Evolutionary conservation across 2,888 invertebrate genomes (phyloP), one percentile per base, ranked within the genome.

Genomic region (Xylocampa areola): DNA sequence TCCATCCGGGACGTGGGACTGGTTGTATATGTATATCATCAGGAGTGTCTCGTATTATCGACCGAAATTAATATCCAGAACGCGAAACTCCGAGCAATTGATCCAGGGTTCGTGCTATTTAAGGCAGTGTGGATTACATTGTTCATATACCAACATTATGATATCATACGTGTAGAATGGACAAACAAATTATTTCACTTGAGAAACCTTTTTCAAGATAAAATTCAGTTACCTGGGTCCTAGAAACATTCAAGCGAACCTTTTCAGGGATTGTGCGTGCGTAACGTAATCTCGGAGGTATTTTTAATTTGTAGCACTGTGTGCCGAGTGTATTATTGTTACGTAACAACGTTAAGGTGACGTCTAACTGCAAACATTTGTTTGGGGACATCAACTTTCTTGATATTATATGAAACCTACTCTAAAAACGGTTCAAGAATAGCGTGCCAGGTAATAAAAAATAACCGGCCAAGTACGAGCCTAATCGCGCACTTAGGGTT

Each of bases 301-400:
- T 86, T 86, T 86, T 82, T 85, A 85, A 82, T 84, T 82, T 82
- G 79, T 76, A 68, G 60, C 65, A 69, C 58, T 75, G 69, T 77
- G 68, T 62, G 63, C 50, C 52, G 61, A 65, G 60, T 66, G 62
- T 66, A 55, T 68, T 52, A 71, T 51, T 54, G 45, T 67, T 53
- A 62, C 49, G 41, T 51, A 44, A 69, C 47, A 52, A 47, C 23
- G 47, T 49, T 14, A 43, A 43, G 29, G 49, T 58, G 54, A 52
- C 57, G 36, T 41, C 54, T 47, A 11, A 39, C 61, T 37, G 54
- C 40, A 29, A 68, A 47, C 25, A 29, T 43, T 54, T 61, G 33
- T 47, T 50, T 29, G 4, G 19, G 17, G 54, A 43, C 37, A 35
- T 66, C 37, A 66, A 27, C 36, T 50, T 54, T 49, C 52, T 48